Conservation (phyloP, 2,113 vertebrate genomes). For the Tyto alba region DNA sequence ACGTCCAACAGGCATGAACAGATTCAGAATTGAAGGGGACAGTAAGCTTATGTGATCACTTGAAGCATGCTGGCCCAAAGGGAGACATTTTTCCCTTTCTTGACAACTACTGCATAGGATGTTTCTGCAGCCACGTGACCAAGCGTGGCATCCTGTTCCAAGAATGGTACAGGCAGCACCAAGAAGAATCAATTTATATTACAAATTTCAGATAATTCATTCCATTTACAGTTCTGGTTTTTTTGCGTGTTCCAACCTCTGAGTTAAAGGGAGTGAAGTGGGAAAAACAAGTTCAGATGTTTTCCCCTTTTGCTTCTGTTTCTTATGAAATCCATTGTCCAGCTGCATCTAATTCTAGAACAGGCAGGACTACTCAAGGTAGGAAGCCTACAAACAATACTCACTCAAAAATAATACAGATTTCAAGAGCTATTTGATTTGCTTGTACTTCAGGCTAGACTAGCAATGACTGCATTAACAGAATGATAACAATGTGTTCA, state of each 20-base stretch:
- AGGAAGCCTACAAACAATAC: not conserved
- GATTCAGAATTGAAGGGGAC: not conserved
- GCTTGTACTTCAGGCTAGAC: constrained; percentile 1
- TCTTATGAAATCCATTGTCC: not conserved
- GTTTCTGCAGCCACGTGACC: not conserved
- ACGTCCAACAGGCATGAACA: not conserved
- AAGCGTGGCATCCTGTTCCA: no score
- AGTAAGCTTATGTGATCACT: not conserved
- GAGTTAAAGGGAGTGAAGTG: not conserved
- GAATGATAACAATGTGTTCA: not conserved
- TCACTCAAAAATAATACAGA: not conserved
- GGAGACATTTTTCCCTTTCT: not conserved
- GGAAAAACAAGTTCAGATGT: not conserved
- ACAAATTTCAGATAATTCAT: not conserved
- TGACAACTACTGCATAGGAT: not conserved
- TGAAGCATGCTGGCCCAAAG: not conserved
- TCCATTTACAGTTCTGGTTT: not conserved
- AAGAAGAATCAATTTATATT: not conserved
- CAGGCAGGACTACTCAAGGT: not conserved
- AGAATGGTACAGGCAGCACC: no score
- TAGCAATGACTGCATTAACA: not conserved
- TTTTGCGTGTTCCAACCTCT: not conserved
- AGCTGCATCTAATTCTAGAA: not conserved
- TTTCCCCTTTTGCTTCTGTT: not conserved
- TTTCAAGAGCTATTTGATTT: constrained; percentile 10